These are phyloP conservation scores for Amblyjoppa fuscipennis DNA, from an alignment of 2,888 invertebrate genomes.

Conservation along the genomic window DNA sequence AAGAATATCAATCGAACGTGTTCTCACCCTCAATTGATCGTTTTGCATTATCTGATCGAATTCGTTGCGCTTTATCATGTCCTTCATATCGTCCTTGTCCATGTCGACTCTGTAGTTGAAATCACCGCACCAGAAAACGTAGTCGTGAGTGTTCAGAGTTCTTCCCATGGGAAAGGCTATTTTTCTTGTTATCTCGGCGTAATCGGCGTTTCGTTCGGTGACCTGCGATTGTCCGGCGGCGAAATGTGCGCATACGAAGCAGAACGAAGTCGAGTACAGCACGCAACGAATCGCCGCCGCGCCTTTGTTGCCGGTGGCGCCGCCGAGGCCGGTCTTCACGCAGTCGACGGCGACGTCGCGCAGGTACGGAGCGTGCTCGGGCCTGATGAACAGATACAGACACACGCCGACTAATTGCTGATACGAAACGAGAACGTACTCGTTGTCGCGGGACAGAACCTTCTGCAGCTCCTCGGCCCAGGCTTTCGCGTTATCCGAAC, in stretches of 20 bases:
- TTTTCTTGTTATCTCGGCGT: conserved; percentile 97
- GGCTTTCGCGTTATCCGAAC: conserved; percentile 95
- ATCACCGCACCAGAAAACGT: conserved; percentile 99
- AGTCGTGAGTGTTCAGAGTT: conserved; percentile 97
- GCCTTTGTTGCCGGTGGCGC: conserved; percentile 98
- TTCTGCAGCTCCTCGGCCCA: conserved; percentile 99
- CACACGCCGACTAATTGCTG: conserved; percentile 99
- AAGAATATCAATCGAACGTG: conserved; percentile 36
- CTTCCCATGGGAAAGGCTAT: conserved; percentile 96
- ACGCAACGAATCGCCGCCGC: conserved; percentile 97
- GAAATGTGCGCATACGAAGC: conserved; percentile 99
- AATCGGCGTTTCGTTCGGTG: conserved; percentile 97
- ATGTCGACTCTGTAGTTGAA: conserved; percentile 99
- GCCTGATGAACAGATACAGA: conserved; percentile 96
- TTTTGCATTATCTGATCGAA: conserved; percentile 91
- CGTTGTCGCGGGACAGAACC: conserved; percentile 94
- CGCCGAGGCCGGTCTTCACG: conserved; percentile 99
- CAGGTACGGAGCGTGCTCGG: conserved; percentile 94
- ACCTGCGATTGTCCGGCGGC: conserved; percentile 99
- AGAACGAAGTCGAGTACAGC: conserved; percentile 96
- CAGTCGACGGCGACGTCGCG: conserved; percentile 97
- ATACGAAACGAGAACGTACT: conserved; percentile 96
- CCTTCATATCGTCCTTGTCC: conserved; percentile 97
- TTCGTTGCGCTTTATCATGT: conserved; percentile 91
- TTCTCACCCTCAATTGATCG: conserved; percentile 92